phyloP scores from a whole-genome alignment of 2,113 vertebrate genomes.

The Labrus mixtus region DNA sequence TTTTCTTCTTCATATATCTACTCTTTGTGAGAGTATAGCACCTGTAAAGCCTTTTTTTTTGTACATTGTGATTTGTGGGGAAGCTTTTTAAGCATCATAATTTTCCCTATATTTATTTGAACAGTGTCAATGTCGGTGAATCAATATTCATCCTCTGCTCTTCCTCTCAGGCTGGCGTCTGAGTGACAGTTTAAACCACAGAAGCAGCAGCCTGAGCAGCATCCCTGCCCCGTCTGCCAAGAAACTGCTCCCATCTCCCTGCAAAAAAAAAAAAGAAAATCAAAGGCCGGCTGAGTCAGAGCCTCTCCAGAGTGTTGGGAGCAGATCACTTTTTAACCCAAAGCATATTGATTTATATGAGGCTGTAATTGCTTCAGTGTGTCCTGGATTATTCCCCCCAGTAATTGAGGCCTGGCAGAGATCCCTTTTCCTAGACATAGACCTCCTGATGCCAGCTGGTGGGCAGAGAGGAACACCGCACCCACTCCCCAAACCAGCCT shows the following conservation, averaged over 20 bases:
- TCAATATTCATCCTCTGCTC: conserved; percentile 23
- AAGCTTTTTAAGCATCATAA: conserved; percentile 21
- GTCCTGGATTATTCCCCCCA: conserved; percentile 82
- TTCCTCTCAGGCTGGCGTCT: conserved; percentile 21
- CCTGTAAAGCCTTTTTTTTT: no score
- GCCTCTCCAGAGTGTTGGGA: conserved; percentile 75
- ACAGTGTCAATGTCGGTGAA: neutral
- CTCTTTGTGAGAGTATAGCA: no score
- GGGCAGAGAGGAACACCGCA: conserved; percentile 69
- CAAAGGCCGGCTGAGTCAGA: conserved; percentile 70
- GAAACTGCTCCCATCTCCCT: conserved; percentile 50
- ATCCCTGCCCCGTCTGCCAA: conserved; percentile 29
- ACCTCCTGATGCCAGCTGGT: conserved; percentile 72
- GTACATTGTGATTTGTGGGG: neutral
- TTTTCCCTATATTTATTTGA: conserved; percentile 39
- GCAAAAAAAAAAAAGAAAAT: conserved; percentile 43
- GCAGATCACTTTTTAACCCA: conserved; percentile 81
- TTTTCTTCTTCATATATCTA: neutral
- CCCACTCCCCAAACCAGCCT: conserved; percentile 58
- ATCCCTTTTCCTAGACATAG: conserved; percentile 75
- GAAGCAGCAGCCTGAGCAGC: conserved; percentile 34
- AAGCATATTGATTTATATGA: conserved; percentile 85
- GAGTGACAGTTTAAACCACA: conserved; percentile 46
- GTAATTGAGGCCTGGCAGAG: conserved; percentile 82
- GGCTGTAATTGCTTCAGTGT: conserved; percentile 85